phyloP scores from a whole-genome alignment of 2,888 invertebrate species.

The Marronus borbonicus region DNA sequence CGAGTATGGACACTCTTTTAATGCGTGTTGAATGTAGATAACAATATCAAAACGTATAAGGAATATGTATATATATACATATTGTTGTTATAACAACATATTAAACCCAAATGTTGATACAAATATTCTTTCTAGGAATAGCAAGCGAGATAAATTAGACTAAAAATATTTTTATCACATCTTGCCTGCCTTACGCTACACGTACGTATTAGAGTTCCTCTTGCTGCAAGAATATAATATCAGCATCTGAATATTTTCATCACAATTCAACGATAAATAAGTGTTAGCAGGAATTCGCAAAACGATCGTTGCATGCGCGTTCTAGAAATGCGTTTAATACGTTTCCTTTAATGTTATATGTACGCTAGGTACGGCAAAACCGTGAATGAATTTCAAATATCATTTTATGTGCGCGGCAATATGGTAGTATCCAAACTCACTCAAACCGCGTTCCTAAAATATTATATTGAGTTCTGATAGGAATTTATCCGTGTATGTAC shows the following conservation, averaged over 20 bases:
- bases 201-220: neutral
- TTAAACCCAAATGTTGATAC: no score
- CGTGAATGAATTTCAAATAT: slow-evolving; percentile 18
- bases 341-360: neutral
- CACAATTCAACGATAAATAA: slow-evolving; percentile 22
- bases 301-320: neutral
- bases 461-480: slow-evolving; percentile 1
- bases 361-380: neutral
- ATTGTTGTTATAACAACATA: no score
- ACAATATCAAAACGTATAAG: no score
- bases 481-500: neutral
- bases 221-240: slow-evolving; percentile 23
- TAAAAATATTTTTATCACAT: neutral
- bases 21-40: no score
- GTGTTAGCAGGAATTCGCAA: slow-evolving; percentile 3
- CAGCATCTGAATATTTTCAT: neutral
- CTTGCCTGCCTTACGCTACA: neutral
- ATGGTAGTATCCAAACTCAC: slow-evolving; percentile 8
- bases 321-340: neutral
- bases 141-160: no score
- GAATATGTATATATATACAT: no score
- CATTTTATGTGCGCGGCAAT: slow-evolving; percentile 15
- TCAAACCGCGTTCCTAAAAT: neutral
- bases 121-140: no score
- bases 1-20: no score